Percentiles rank a stretch among this genome's conserved stretches.
These are phyloP conservation scores for Synergus umbraculus DNA, from an alignment of 2,888 invertebrate species.

Conservation along the genomic window DNA sequence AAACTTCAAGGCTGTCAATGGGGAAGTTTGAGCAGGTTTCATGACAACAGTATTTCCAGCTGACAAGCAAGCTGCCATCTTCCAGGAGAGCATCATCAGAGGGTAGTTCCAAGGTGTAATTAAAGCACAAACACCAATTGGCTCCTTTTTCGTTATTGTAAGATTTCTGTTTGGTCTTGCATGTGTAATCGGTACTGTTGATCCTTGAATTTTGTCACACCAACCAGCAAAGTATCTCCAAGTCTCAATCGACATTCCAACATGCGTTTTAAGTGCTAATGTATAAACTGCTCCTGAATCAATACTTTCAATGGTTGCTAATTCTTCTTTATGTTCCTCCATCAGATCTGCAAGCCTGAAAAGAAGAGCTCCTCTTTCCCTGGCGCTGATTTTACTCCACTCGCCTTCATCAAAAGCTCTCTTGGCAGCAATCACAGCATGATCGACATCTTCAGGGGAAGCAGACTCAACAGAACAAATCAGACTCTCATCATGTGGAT, in stretches of 20 bases:
- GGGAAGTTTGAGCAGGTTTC: slow-evolving; percentile 95
- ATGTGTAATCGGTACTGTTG: slow-evolving; percentile 94
- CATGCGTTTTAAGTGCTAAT: slow-evolving; percentile 95
- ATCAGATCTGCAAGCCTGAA: slow-evolving; percentile 95
- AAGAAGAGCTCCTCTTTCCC: slow-evolving; percentile 91
- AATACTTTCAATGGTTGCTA: slow-evolving; percentile 95
- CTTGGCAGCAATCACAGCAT: slow-evolving; percentile 92
- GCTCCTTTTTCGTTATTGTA: slow-evolving; percentile 92
- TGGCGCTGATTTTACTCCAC: slow-evolving; percentile 96
- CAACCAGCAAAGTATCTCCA: slow-evolving; percentile 98
- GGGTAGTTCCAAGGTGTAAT: slow-evolving; percentile 99
- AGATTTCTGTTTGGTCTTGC: slow-evolving; percentile 95
- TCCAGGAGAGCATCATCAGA: slow-evolving; percentile 99
- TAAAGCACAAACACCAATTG: slow-evolving; percentile 94
- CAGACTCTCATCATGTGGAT: slow-evolving; percentile 91
- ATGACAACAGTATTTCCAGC: slow-evolving; percentile 98
- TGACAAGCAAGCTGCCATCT: slow-evolving; percentile 97
- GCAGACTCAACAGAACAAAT: slow-evolving; percentile 88
- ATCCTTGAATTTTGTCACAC: slow-evolving; percentile 96
- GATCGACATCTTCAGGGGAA: slow-evolving; percentile 89
- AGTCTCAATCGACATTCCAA: slow-evolving; percentile 98
- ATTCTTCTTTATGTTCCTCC: slow-evolving; percentile 95
- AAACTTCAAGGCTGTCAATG: slow-evolving; percentile 96
- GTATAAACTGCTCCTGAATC: slow-evolving; percentile 99
- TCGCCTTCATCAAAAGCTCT: slow-evolving; percentile 92